Evolutionary conservation across 1,140 invertebrate genomes (phyloP), one percentile per base, ranked within the genome.

Genomic region (Trachelipus rathkii): DNA sequence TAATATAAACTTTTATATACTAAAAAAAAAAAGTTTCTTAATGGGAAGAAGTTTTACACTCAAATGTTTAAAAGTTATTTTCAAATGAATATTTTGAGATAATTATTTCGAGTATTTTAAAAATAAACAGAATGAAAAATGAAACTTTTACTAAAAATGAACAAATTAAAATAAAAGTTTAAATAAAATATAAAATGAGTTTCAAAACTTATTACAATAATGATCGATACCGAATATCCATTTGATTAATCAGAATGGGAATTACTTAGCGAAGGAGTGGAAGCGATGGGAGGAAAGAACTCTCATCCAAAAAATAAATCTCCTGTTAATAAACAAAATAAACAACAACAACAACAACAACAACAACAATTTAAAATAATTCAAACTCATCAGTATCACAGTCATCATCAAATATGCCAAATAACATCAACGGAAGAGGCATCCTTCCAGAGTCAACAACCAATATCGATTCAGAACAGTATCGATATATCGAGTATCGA

Each of bases 261-360:
- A 60, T 60, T 8, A 60, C 50, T 13, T 60, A 60, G 50, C 50
- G 50, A 60, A 15, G 19, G 50, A 60, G 11, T 19, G 50, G 8
- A 8, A 60, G 33, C 33, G 50, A 60, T 60, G 50, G 50, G 50
- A 60, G 50, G 50, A 13, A 60, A 60, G 19, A 60, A 60, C 50
- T 60, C 50, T 60, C 50, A 60, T 60, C 50, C 50, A 60, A 60
- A 60, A 19, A 15, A 60, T 19, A 60, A 19, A 60, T 60, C 50
- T 60, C 50, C 50, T 19, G 2, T 60, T 60, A 15, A 13, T 19
- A 60, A 60, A 60, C 50, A 60, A 19, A 13, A 60, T 15, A 13
- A 60, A 19, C 50, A 60, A 15, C 50, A 60, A 8, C 11, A 60
- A 60, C 50, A 60, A 13, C 50, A 60, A 60, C 50, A 60, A 8